These are phyloP conservation scores for Mystacornis crossleyi DNA, from an alignment of 2,113 vertebrate genomes.

Conservation along the genomic window DNA sequence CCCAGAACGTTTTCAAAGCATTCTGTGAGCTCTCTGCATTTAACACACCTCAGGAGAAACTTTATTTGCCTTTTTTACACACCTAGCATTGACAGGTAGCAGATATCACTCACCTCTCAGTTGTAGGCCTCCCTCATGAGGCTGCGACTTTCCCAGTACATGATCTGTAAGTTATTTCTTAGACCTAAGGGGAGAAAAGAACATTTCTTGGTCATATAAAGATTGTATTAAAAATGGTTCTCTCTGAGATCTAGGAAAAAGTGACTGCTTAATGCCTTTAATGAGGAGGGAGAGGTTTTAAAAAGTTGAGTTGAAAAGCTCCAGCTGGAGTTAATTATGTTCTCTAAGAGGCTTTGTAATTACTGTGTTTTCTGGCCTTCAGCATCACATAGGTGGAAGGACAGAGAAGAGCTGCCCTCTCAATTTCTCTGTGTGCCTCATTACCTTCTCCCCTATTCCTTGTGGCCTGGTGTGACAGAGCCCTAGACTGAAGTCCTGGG, in stretches of 20 bases:
- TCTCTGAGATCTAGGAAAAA: background rate
- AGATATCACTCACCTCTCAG: background rate
- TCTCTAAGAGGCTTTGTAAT: background rate
- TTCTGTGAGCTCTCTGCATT: background rate
- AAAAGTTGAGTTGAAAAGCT: background rate
- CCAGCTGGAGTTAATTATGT: background rate
- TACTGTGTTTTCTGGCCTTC: background rate
- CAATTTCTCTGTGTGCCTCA: background rate
- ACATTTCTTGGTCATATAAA: background rate
- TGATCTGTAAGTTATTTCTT: background rate
- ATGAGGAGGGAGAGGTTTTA: background rate
- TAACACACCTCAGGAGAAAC: background rate
- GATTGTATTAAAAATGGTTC: accelerated
- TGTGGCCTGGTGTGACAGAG: background rate
- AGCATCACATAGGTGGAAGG: background rate
- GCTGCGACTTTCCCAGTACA: background rate
- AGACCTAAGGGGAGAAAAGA: background rate
- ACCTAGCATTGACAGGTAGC: background rate
- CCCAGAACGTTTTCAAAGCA: background rate
- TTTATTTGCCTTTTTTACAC: background rate
- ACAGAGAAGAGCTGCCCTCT: background rate
- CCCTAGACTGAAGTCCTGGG: slow-evolving; percentile 15
- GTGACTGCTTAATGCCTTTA: background rate
- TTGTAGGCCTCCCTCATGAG: background rate
- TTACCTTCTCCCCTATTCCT: background rate